A percentile compares a stretch with the other conserved stretches of the same genome.
Evolutionary conservation across 2,797 vertebrate genomes (phyloP).

Genomic region (Nyctibius grandis): DNA sequence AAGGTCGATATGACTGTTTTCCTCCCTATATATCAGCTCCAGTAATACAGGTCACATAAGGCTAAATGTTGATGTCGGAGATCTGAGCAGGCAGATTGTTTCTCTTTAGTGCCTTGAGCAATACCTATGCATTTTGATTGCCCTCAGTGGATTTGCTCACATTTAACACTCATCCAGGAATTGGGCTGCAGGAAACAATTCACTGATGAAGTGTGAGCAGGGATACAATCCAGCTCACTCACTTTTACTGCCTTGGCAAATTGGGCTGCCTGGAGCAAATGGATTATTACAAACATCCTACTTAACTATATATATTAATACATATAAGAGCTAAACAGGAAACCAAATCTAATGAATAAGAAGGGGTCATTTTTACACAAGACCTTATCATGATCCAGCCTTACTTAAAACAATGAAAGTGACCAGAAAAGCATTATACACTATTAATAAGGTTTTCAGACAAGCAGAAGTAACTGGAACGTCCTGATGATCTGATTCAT

Average conservation of each 20-base stretch:
- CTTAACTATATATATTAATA: not conserved
- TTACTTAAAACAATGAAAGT: not conserved
- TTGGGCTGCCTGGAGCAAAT: not conserved
- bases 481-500: not conserved
- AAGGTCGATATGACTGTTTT: not conserved
- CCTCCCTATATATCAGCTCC: not conserved
- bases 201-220: conserved; percentile 19
- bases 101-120: not conserved
- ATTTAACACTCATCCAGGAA: not conserved
- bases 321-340: not conserved
- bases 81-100: not conserved
- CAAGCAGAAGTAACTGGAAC: not conserved
- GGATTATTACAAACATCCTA: not conserved
- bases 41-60: not conserved
- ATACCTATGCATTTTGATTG: conserved; percentile 5
- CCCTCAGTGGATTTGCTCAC: not conserved
- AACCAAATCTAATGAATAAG: not conserved
- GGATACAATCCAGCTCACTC: not conserved
- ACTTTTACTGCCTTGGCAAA: conserved; percentile 1
- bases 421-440: not conserved
- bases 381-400: not conserved
- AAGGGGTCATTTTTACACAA: not conserved
- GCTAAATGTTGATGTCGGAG: not conserved
- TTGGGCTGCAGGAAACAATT: not conserved
- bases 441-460: not conserved